Evolutionary conservation across 2,888 invertebrate genomes (phyloP), one percentile per base, ranked within the genome.

Genomic region (Eupeodes luniger): DNA sequence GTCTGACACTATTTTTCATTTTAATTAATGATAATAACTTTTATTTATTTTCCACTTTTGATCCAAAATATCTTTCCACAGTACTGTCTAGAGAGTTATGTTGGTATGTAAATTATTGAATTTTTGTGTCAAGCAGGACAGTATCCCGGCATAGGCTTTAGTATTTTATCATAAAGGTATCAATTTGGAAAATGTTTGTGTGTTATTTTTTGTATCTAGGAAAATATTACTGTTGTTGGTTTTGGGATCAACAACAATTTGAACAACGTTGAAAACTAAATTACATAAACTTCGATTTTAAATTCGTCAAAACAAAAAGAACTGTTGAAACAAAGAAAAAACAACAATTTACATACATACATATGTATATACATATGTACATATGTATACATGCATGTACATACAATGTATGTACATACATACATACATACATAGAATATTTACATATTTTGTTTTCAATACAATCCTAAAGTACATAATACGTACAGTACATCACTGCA

Each of bases 81-180:
- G 19, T 14, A 47, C 14, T 66, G 47, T 72, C 0, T 4, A 40
- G 40, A 5, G 2, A 59, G 57, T 36, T 34, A 19, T 11, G 10
- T 40, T 40, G 40, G 40, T 40, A 62, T 75, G 75, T 76, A 53
- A 84, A 86, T 86, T 82, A 51, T 72, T 83, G 69, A 77, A 76
- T 76, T 76, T 84, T 80, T 66, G 66, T 84, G 79, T 87, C 86
- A 87, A 87, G 79, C 83, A 70, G 76, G 80, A 84, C 79, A 34
- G 76, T 76, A 75, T 79, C 6, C 14, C 14, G 6, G 64, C 44
- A 78, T 79, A 61, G 61, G 84, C 70, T 83, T 19, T 82, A 69
- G 77, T 86, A 77, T 82, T 85, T 86, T 82, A 82, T 75, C 82
- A 82, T 44, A 70, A 72, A 82, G 74, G 74, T 72, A 77, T 78